Evolutionary conservation across 2,888 invertebrate genomes (phyloP), one percentile per base, ranked within the genome.

Genomic region (Rhingia rostrata): DNA sequence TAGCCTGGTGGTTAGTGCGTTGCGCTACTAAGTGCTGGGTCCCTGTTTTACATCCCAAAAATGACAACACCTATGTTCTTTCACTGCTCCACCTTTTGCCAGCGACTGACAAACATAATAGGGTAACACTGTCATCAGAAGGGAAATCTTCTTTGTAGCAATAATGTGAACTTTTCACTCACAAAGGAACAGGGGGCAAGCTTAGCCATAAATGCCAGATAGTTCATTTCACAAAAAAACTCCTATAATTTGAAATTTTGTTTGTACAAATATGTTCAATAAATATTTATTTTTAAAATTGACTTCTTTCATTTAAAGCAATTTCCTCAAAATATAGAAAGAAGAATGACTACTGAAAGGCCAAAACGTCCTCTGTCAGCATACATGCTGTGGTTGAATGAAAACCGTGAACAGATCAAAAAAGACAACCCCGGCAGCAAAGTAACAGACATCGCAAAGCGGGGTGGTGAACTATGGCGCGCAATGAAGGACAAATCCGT

Each of bases 391-490:
- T 99, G 98, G 98, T 93, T 99, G 87, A 98, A 97, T 91, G 97
- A 96, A 87, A 95, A 94, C 81, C 94, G 99, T 87, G 97, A 97
- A 88, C 92, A 93, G 87, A 97, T 99, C 87, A 99, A 98, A 92
- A 93, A 95, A 41, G 97, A 98, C 63, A 94, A 97, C 93, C 98
- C 99, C 35, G 98, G 97, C 85, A 95, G 98, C 86, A 95, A 95
- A 89, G 95, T 99, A 33, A 97, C 97, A 6, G 99, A 99, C 89
- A 95, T 99, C 82, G 96, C 98, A 49, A 98, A 98, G 92, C 97
- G 97, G 89, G 99, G 96, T 77, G 99, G 99, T 60, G 98, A 99
- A 93, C 93, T 97, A 93, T 99, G 99, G 99, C 95, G 96, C 89
- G 95, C 94, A 81, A 92, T 98, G 90, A 95, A 95, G 89, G 97